These are phyloP conservation scores for Gibbula magus DNA, from an alignment of 2,888 invertebrate species.

Conservation along the genomic window DNA sequence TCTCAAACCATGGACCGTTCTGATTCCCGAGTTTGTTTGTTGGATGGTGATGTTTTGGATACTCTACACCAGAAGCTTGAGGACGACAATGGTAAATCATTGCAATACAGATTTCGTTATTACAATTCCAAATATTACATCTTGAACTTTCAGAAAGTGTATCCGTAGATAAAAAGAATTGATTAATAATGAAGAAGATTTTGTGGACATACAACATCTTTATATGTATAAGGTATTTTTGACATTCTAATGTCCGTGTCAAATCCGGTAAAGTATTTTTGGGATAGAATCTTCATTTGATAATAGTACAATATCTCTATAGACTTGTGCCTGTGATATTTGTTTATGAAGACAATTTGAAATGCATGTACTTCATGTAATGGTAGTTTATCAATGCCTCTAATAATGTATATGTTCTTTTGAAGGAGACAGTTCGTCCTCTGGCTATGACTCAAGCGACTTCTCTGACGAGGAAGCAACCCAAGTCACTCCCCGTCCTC, in stretches of 20 bases:
- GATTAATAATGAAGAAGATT: no score
- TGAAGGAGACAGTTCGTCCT: background rate
- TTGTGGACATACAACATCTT: no score
- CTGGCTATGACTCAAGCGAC: background rate
- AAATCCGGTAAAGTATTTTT: no score
- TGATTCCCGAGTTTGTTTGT: background rate
- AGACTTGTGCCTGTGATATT: no score
- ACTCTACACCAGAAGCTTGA: background rate
- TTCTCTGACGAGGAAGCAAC: background rate
- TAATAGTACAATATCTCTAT: background rate
- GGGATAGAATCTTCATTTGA: background rate
- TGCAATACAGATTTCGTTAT: no score
- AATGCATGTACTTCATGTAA: no score
- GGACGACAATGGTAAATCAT: background rate
- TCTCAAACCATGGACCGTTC: background rate
- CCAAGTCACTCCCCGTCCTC: background rate
- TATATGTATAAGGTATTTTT: no score
- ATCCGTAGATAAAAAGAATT: no score
- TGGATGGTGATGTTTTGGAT: background rate
- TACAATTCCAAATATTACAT: no score
- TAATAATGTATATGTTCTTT: background rate
- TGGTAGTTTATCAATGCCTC: background rate
- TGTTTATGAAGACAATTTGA: no score
- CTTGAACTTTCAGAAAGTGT: no score
- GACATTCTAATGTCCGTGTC: no score